These are phyloP conservation scores for Pseudomyrmex sp. DNA, from an alignment of 1,140 invertebrate species.

Conservation along the genomic window DNA sequence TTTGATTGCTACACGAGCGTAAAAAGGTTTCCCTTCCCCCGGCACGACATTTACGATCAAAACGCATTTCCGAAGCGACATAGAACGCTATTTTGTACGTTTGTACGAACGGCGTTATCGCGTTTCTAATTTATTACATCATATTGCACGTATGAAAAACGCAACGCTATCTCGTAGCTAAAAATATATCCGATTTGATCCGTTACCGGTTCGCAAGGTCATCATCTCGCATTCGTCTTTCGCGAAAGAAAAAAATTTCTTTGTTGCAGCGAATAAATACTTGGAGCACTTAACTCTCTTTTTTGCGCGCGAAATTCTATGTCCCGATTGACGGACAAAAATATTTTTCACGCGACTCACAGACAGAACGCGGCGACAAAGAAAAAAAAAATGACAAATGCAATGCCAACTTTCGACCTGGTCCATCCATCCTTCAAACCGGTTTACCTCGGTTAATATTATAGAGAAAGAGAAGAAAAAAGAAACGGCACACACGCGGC, in stretches of 20 bases:
- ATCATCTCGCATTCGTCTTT: background rate
- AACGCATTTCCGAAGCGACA: background rate
- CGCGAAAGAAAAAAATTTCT: background rate
- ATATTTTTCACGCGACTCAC: background rate
- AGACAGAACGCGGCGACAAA: constrained; percentile 8
- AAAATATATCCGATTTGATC: constrained; percentile 26
- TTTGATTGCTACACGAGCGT: constrained; percentile 13
- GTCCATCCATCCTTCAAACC: constrained; percentile 64
- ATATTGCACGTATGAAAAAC: background rate
- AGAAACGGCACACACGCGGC: constrained; percentile 27
- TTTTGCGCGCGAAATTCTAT: too few relatives aligned
- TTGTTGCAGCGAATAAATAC: background rate
- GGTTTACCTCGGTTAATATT: constrained; percentile 67
- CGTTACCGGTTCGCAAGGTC: constrained; percentile 34
- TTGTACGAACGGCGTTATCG: background rate
- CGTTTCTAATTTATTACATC: constrained; percentile 30
- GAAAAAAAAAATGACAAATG: constrained; percentile 16
- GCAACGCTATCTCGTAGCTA: background rate
- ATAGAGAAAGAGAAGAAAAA: constrained; percentile 53
- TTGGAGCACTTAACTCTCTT: background rate
- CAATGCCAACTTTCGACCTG: constrained; percentile 43
- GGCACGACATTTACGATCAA: constrained; percentile 17
- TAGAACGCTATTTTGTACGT: too few relatives aligned
- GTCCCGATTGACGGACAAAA: background rate
- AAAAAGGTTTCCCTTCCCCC: background rate